Evolutionary conservation across 2,888 invertebrate species (phyloP).

Genomic region (Sinhomidia bicolor): DNA sequence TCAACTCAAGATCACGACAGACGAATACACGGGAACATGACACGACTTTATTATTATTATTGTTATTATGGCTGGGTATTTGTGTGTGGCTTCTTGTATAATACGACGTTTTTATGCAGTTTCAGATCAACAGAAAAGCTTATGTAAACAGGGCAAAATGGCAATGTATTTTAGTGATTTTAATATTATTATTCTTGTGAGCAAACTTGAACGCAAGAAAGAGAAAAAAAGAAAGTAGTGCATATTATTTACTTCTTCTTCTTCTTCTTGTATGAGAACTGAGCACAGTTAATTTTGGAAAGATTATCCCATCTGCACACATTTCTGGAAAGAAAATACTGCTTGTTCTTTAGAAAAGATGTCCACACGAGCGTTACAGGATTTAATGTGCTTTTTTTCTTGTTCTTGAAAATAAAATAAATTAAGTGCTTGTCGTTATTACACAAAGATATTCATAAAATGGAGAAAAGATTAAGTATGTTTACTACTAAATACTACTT

Average conservation of each 20-base stretch:
- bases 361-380: neutral
- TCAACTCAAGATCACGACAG: slow-evolving; percentile 31
- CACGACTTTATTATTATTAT: slow-evolving; percentile 15
- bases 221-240: neutral
- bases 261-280: too few relatives aligned
- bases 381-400: too few relatives aligned
- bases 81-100: neutral
- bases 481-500: neutral
- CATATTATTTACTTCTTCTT: too few relatives aligned
- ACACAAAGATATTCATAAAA: slow-evolving; percentile 1
- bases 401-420: neutral
- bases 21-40: neutral
- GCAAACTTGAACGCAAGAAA: neutral
- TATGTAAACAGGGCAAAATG: too few relatives aligned
- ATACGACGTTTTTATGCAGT: neutral
- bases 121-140: too few relatives aligned
- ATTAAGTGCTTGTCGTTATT: neutral
- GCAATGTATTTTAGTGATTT: too few relatives aligned
- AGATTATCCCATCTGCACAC: neutral
- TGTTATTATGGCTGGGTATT: neutral
- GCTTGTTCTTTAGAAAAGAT: neutral
- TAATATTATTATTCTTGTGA: too few relatives aligned
- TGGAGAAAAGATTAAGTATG: neutral
- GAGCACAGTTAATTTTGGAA: neutral
- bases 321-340: neutral